These are phyloP conservation scores for Theristicus caerulescens DNA, from an alignment of 2,113 vertebrate genomes.

Conservation along the genomic window DNA sequence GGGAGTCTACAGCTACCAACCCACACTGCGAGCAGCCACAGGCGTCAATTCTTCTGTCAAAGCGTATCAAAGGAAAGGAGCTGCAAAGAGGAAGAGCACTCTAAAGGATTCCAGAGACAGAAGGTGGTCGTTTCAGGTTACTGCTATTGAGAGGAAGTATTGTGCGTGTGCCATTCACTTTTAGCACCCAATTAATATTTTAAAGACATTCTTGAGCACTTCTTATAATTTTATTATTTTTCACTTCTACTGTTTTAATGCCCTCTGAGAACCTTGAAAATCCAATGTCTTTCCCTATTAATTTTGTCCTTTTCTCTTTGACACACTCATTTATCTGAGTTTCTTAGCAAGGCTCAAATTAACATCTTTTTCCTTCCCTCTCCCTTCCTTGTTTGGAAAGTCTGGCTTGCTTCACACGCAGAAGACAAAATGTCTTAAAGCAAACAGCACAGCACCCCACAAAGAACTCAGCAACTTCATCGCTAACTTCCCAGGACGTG, in stretches of 20 bases:
- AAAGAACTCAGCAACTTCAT: background rate
- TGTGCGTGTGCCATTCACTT: background rate
- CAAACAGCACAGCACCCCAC: background rate
- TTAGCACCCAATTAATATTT: conserved; percentile 42
- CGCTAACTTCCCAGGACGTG: background rate
- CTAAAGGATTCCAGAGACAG: background rate
- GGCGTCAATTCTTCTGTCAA: background rate
- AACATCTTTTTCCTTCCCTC: background rate
- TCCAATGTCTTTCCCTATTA: background rate
- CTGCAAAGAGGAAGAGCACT: background rate
- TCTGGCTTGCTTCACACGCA: background rate
- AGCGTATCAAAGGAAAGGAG: conserved; percentile 19
- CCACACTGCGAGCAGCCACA: background rate
- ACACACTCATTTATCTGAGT: background rate
- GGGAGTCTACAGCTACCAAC: background rate
- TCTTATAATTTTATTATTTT: conserved; percentile 33
- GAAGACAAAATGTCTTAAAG: background rate
- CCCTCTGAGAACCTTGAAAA: conserved; percentile 1
- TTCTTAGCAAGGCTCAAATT: background rate
- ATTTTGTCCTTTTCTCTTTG: background rate
- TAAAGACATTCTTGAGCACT: background rate
- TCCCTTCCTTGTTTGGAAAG: background rate
- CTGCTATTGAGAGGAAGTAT: background rate
- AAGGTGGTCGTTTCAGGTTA: conserved; percentile 8
- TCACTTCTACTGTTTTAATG: conserved; percentile 10